phyloP scores from a whole-genome alignment of 2,797 vertebrate genomes.

The Oreonectes daqikongensis region DNA sequence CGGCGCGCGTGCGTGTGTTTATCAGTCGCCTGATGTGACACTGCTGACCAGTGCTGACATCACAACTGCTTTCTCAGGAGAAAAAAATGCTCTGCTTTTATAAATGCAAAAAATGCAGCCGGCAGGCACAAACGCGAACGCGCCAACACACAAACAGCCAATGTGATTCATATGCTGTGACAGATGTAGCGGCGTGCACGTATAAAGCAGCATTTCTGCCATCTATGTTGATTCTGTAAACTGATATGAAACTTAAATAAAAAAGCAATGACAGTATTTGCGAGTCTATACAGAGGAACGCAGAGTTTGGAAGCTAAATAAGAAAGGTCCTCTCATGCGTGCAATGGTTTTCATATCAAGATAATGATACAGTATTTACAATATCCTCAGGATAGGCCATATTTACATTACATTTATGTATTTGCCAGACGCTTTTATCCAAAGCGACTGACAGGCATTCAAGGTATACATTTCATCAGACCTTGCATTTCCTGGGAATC shows the following conservation, averaged over 20 bases:
- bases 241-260: constrained; percentile 3
- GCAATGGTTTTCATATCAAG: neutral
- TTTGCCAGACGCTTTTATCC: neutral
- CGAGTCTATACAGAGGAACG: neutral
- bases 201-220: constrained; percentile 60
- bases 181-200: constrained; percentile 65
- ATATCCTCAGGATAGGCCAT: neutral
- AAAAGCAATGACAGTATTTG: neutral
- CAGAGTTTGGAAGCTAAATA: neutral
- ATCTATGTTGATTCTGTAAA: constrained; percentile 19
- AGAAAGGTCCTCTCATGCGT: neutral
- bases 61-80: constrained; percentile 53
- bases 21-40: constrained; percentile 54
- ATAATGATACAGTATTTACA: neutral
- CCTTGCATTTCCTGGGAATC: neutral
- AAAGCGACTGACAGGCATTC: neutral
- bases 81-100: constrained; percentile 53
- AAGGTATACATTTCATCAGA: neutral
- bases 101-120: constrained; percentile 48
- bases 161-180: constrained; percentile 56
- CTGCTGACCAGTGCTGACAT: constrained; percentile 58
- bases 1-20: constrained; percentile 41
- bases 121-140: constrained; percentile 28
- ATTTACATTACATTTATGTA: constrained; percentile 2
- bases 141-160: constrained; percentile 34